Evolutionary conservation across 1,140 invertebrate species (phyloP), one percentile per base, ranked within the genome.

Genomic region (Hycleus phaleratus): DNA sequence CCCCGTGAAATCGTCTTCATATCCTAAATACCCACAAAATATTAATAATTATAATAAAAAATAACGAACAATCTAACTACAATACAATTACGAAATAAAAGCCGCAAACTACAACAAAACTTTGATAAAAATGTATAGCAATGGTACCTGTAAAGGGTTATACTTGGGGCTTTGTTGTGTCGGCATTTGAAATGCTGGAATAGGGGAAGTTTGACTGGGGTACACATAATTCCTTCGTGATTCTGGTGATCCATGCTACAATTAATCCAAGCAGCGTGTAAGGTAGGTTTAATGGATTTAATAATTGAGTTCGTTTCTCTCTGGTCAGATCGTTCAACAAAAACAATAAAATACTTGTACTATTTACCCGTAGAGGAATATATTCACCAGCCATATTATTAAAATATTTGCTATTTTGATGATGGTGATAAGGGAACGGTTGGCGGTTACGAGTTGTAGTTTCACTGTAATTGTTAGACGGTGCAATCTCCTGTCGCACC

Each of bases 201-300:
- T 69, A 49, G 73, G 72, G 46, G 71, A 68, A 50, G 64, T 63
- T 43, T 74, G 73, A 61, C 68, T 73, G 48, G 72, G 73, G 54
- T 75, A 74, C 46, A 74, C 67, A 66, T 71, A 73, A 57, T 75
- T 74, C 53, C 74, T 68, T 60, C 70, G 60, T 45, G 70, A 67
- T 47, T 74, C 74, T 51, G 74, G 74, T 60, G 73, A 73, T 67
- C 73, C 71, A 61, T 75, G 70, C 72, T 72, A 58, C 54, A 24
- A 38, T 52, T 40, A 52, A 49, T 18, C 42, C 39, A 66, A 65
- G 67, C 68, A 68, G 65, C 69, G 61, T 69, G 62, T 56, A 59
- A 46, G 49, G 58, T 63, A 57, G 9, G n/a, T 9, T n/a, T 49
- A 46, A 61, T 18, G 18, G 18, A 49, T 26, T 56, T 58, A 58